phyloP scores from a whole-genome alignment of 2,113 vertebrate genomes.

The Oxyura jamaicensis region DNA sequence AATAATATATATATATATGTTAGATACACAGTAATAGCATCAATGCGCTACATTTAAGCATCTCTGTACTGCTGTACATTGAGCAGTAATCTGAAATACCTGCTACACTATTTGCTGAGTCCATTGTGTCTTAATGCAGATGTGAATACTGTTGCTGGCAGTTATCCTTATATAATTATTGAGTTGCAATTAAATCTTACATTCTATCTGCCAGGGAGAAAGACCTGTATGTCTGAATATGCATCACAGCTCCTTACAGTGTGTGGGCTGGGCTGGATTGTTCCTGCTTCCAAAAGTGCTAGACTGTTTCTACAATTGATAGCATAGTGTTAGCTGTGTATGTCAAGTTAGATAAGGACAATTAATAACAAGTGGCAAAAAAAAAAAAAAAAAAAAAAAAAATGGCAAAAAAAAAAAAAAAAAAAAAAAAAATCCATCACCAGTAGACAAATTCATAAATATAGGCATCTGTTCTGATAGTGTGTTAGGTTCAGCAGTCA shows the following conservation, averaged over 20 bases:
- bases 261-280: neutral
- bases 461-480: neutral
- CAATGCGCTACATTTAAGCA: no score
- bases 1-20: neutral
- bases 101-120: neutral
- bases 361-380: conserved; percentile 2
- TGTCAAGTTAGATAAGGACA: conserved; percentile 6
- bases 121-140: neutral
- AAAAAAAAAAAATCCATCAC: neutral
- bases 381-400: neutral
- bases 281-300: neutral
- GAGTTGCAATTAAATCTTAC: neutral
- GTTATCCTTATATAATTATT: neutral
- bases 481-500: neutral
- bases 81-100: neutral
- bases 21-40: neutral
- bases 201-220: neutral
- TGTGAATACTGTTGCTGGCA: neutral
- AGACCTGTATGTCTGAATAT: neutral
- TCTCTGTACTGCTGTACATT: neutral
- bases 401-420: conserved; percentile 38
- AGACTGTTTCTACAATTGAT: neutral
- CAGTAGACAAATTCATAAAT: neutral
- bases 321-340: neutral
- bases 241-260: neutral